Evolutionary conservation across 2,888 invertebrate species (phyloP).

Genomic region (Sesia apiformis): DNA sequence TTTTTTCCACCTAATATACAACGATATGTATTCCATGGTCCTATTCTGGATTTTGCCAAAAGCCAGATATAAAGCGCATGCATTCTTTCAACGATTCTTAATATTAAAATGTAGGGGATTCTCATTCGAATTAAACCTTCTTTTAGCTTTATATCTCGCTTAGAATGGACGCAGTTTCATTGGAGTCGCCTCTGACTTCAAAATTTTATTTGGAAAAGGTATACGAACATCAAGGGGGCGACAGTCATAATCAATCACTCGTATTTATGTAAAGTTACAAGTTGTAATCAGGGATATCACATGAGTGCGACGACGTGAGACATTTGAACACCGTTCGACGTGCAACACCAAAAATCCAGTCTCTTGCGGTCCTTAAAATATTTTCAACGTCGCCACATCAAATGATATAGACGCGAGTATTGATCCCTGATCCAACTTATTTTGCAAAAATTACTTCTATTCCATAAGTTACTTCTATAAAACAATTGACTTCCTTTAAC

Average conservation of each 20-base stretch:
- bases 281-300: slow-evolving; percentile 32
- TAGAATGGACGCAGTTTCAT: slow-evolving; percentile 52
- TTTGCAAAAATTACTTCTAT: neutral
- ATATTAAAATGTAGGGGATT: slow-evolving; percentile 43
- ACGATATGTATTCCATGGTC: slow-evolving; percentile 66
- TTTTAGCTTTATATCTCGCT: slow-evolving; percentile 67
- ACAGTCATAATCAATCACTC: slow-evolving; percentile 39
- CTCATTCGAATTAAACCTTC: slow-evolving; percentile 29
- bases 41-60: slow-evolving; percentile 67
- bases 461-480: slow-evolving; percentile 3
- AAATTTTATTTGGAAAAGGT: slow-evolving; percentile 16
- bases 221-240: slow-evolving; percentile 30
- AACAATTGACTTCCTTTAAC: slow-evolving; percentile 14
- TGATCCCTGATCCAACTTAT: slow-evolving; percentile 24
- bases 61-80: slow-evolving; percentile 73
- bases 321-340: slow-evolving; percentile 1
- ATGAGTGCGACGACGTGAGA: slow-evolving; percentile 15
- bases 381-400: slow-evolving; percentile 18
- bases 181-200: slow-evolving; percentile 67
- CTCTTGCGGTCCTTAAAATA: slow-evolving; percentile 15
- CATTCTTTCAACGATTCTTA: slow-evolving; percentile 63
- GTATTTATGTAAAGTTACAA: slow-evolving; percentile 9
- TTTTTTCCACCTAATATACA: slow-evolving; percentile 41
- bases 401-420: slow-evolving; percentile 52
- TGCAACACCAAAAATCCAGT: slow-evolving; percentile 18